Evolutionary conservation across 2,113 vertebrate species (phyloP).

Genomic region (Nothocercus julius): DNA sequence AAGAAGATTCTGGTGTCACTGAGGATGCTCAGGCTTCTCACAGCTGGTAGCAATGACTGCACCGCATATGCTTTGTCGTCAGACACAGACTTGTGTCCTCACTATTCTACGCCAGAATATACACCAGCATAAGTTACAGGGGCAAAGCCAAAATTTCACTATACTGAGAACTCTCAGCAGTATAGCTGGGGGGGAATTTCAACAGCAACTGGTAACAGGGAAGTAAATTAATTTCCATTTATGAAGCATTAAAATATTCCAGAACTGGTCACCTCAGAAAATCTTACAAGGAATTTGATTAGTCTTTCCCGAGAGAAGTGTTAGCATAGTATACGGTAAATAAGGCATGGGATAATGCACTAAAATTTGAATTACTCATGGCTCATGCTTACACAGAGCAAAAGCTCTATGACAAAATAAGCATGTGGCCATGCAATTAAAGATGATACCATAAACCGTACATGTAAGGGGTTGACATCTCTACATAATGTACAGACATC

Average conservation of each 20-base stretch:
- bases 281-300: background rate
- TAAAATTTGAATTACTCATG: background rate
- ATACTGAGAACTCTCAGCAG: background rate
- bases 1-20: slow-evolving; percentile 36
- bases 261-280: slow-evolving; percentile 17
- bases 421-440: background rate
- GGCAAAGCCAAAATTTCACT: slow-evolving; percentile 48
- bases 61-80: slow-evolving; percentile 52
- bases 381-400: background rate
- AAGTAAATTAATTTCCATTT: slow-evolving; percentile 41
- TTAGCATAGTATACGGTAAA: background rate
- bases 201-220: slow-evolving; percentile 35
- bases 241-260: background rate
- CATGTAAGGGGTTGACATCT: background rate
- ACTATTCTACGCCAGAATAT: background rate
- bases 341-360: background rate
- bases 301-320: background rate
- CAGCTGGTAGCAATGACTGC: slow-evolving; percentile 28
- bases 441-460: background rate
- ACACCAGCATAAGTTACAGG: slow-evolving; percentile 36
- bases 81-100: slow-evolving; percentile 23
- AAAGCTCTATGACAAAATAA: background rate
- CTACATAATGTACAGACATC: background rate
- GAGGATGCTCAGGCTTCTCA: slow-evolving; percentile 62
- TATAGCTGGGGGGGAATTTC: slow-evolving; percentile 24